phyloP scores from a whole-genome alignment of 2,113 vertebrate genomes.

The Myocastor coypus region DNA sequence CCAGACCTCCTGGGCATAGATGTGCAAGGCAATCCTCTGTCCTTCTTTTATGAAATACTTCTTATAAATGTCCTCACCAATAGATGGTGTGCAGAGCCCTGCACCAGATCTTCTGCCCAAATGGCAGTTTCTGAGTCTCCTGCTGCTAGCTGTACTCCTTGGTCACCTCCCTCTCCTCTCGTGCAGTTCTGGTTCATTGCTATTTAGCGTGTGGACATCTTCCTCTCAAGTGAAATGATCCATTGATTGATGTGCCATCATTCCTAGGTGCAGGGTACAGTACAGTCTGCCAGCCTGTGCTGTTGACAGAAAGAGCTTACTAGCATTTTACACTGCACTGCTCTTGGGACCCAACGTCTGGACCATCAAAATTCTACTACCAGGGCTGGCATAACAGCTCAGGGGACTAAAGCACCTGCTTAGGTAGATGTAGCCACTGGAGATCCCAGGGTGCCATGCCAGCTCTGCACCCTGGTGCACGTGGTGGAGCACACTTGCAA shows the following conservation, averaged over 20 bases:
- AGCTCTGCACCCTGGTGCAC: too few relatives aligned
- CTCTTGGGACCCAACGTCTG: neutral
- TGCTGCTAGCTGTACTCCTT: neutral
- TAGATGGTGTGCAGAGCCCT: neutral
- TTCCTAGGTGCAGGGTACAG: neutral
- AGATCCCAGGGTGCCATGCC: too few relatives aligned
- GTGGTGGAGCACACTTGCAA: too few relatives aligned
- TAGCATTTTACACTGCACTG: neutral
- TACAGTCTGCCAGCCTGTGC: neutral
- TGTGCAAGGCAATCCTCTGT: slow-evolving; percentile 6
- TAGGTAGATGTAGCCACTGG: too few relatives aligned
- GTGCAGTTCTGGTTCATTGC: neutral
- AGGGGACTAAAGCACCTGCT: too few relatives aligned
- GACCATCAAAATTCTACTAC: neutral
- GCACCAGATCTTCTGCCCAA: neutral
- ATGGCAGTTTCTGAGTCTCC: slow-evolving; percentile 55
- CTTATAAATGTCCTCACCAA: slow-evolving; percentile 41
- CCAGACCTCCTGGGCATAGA: slow-evolving; percentile 64
- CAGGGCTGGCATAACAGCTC: too few relatives aligned
- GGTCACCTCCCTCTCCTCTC: neutral
- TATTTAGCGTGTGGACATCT: neutral
- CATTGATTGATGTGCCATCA: neutral
- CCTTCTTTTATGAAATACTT: slow-evolving; percentile 69
- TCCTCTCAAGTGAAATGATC: neutral
- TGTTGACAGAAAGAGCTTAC: neutral